These are phyloP conservation scores for Parnassius mnemosyne DNA, from an alignment of 2,888 invertebrate species.

Conservation along the genomic window DNA sequence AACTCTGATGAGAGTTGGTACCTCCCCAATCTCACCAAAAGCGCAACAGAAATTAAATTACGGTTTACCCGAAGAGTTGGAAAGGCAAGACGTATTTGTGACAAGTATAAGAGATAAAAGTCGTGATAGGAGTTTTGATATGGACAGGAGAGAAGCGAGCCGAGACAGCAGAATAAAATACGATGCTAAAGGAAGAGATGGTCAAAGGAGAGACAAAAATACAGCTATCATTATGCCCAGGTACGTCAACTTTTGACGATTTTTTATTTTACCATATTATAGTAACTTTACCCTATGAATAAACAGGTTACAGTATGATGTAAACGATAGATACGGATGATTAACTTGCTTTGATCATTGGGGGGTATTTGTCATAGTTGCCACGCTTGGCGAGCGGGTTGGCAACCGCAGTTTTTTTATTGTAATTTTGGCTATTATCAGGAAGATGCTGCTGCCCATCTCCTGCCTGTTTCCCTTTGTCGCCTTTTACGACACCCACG, in stretches of 20 bases:
- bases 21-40: constrained; percentile 72
- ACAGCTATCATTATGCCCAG: constrained; percentile 77
- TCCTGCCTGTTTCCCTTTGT: no score
- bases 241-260: constrained; percentile 39
- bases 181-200: constrained; percentile 48
- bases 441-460: no score
- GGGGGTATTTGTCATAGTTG: no score
- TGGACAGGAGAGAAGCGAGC: constrained; percentile 54
- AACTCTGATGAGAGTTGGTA: constrained; percentile 44
- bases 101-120: constrained; percentile 66
- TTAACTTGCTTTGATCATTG: no score
- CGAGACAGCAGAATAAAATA: constrained; percentile 60
- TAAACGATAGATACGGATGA: no score
- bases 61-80: constrained; percentile 55
- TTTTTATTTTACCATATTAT: background rate
- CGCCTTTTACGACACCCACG: no score
- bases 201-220: constrained; percentile 55
- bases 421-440: no score
- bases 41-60: constrained; percentile 82
- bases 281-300: no score
- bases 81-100: constrained; percentile 66
- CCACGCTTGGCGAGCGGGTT: no score
- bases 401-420: no score
- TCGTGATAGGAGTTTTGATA: constrained; percentile 53
- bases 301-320: no score